Base-by-base conservation (phyloP, 2,888 invertebrate genomes). In the Therioaphis trifolii region DNA sequence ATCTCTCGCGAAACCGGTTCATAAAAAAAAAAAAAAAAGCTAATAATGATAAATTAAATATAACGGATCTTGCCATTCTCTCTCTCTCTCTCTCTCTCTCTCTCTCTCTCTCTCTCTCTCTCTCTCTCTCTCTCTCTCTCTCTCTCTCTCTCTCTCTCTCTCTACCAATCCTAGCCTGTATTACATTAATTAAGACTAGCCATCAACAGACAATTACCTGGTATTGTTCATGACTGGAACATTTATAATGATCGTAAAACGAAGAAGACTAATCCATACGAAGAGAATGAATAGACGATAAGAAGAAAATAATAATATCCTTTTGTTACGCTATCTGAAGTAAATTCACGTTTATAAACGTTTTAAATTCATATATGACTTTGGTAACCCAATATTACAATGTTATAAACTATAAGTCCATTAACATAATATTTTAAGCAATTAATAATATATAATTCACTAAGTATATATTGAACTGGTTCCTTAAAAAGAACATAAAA, bases 11-110 rank as follows among this genome's bases (percentile, higher is more conserved):
- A 82, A 82, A 82, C 82, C 82, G 82, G 82, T 82, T 82, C 24
- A 18, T 18, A 46, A 69, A 52, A 27, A 18, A 58, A 58, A 90
- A 80, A 69, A 76, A 66, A 43, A 68, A 29, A 52, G 7, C 35
- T 35, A 35, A 35, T 5, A 35, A 35, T 35, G 7, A 35, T 35
- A 35, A 35, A 35, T 35, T 5, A 49, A 72, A 74, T 74, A 72
- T 82, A 82, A 82, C 82, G 82, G 82, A 82, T 72, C 74, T 82
- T 49, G 82, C 72, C 18, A 63, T 82, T 82, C 72, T 74, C 74
- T 66, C 11, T 40, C 35, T 72, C 49, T 68, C n/a, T 35, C 21
- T n/a, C n/a, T 82, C 72, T 74, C 74, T 66, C 11, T 40, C 35
- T 72, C 49, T 68, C n/a, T 35, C 21, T 82, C 72, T 74, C 74